Conservation (phyloP, 1,140 invertebrate genomes). For the Palaemon carinicauda region DNA sequence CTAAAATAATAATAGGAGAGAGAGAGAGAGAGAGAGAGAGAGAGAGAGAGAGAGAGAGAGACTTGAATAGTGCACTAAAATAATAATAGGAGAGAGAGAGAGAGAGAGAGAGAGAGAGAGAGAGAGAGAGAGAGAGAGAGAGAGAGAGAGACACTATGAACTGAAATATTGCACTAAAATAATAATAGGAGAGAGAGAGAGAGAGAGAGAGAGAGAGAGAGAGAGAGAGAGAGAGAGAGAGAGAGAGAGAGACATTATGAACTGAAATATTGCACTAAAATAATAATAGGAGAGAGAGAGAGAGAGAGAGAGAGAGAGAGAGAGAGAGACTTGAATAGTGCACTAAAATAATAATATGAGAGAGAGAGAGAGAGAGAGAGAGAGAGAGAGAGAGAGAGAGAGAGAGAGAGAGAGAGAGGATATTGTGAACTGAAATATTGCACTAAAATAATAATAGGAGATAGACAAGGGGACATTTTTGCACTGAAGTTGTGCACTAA, state of each 20-base stretch:
- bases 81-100: neutral
- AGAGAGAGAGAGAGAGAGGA: no score
- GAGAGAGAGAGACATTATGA: no score
- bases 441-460: no score
- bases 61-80: neutral
- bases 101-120: neutral
- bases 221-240: no score
- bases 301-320: no score
- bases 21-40: neutral
- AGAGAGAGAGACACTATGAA: no score
- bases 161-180: no score
- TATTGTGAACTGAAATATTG: neutral
- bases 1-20: neutral
- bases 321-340: no score
- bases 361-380: neutral
- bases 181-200: neutral
- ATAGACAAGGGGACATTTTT: neutral
- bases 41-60: neutral
- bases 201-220: neutral
- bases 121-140: neutral
- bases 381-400: neutral
- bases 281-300: neutral
- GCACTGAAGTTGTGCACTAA: no score
- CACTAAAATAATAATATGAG: neutral
- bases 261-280: no score